These are phyloP conservation scores for Diadumene lineata DNA, from an alignment of 92 coral and sea anemone species.

Conservation along the genomic window DNA sequence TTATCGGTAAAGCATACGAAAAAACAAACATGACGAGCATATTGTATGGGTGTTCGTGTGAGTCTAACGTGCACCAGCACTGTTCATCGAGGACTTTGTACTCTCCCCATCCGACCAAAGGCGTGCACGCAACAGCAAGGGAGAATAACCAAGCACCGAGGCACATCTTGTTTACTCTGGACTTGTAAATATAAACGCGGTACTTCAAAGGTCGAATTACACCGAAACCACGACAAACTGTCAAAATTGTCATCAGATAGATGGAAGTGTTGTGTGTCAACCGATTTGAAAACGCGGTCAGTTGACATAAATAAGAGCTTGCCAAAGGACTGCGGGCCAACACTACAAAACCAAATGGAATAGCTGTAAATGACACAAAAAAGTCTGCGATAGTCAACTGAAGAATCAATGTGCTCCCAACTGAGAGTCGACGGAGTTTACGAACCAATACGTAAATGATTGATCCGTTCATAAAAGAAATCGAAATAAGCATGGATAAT, in stretches of 20 bases:
- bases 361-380: conserved; percentile 2
- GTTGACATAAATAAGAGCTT: neutral
- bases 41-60: conserved; percentile 11
- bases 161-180: conserved; percentile 9
- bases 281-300: conserved; percentile 8
- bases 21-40: neutral
- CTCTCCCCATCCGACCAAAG: conserved; percentile 26
- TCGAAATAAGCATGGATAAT: neutral
- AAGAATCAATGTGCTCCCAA: neutral
- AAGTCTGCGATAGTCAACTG: conserved; percentile 21
- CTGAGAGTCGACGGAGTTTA: neutral
- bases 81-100: conserved; percentile 12
- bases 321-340: neutral
- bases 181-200: neutral
- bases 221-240: conserved; percentile 6
- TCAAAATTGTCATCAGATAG: conserved; percentile 12
- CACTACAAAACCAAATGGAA: neutral
- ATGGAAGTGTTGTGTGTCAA: conserved; percentile 18
- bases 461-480: neutral
- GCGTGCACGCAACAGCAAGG: conserved; percentile 8
- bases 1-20: neutral
- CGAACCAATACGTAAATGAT: conserved; percentile 10
- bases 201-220: conserved; percentile 12
- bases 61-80: conserved; percentile 18
- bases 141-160: conserved; percentile 10